These are phyloP conservation scores for Trachelus iudaicus DNA, from an alignment of 2,888 invertebrate species.

Conservation along the genomic window DNA sequence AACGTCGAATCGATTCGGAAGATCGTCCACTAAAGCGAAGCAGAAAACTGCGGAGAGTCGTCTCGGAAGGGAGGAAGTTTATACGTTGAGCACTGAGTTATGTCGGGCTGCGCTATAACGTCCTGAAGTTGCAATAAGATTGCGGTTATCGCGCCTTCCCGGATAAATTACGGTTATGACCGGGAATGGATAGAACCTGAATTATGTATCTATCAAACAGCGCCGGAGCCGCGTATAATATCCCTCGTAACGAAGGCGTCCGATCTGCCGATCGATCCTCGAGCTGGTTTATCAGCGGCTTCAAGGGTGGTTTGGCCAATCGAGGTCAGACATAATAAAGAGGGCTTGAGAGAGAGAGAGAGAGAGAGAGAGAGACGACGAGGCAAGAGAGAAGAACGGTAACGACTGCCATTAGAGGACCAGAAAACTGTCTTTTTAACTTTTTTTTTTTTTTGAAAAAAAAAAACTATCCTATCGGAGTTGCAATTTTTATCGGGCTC, in stretches of 20 bases:
- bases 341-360: background rate
- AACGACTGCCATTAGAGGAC: background rate
- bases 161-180: conserved; percentile 24
- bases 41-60: background rate
- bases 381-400: background rate
- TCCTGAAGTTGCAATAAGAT: conserved; percentile 30
- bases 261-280: background rate
- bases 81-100: conserved; percentile 28
- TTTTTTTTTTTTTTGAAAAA: background rate
- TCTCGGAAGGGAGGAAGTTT: conserved; percentile 17
- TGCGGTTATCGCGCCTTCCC: conserved; percentile 28
- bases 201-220: conserved; percentile 19
- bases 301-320: conserved; percentile 6
- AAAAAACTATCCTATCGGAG: background rate
- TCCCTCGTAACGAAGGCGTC: background rate
- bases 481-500: background rate
- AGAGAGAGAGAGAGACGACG: background rate
- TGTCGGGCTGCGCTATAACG: conserved; percentile 19
- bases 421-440: background rate
- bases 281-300: background rate
- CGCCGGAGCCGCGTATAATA: conserved; percentile 25
- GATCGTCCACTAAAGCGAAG: conserved; percentile 14
- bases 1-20: conserved; percentile 31
- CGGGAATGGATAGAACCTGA: conserved; percentile 25
- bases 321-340: background rate